phyloP scores from a whole-genome alignment of 2,797 vertebrate species.

The Enteromius viviparus region DNA sequence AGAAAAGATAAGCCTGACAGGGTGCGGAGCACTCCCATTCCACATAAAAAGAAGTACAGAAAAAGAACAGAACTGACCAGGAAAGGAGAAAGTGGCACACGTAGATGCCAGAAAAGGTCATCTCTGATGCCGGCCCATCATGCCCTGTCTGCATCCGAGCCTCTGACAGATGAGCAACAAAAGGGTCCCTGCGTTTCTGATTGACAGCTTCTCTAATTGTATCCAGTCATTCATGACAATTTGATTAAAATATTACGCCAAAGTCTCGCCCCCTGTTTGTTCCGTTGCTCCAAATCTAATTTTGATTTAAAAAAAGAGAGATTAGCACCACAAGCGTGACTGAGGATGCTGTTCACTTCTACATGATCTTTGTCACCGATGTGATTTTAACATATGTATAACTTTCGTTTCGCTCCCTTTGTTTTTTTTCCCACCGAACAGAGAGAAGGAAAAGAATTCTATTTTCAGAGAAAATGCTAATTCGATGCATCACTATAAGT shows the following conservation, averaged over 20 bases:
- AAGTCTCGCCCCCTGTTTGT: slow-evolving; percentile 99
- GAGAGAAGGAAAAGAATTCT: slow-evolving; percentile 55
- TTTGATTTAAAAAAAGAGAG: slow-evolving; percentile 97
- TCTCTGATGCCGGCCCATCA: slow-evolving; percentile 75
- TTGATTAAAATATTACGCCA: slow-evolving; percentile 99
- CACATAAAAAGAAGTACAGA: slow-evolving; percentile 9
- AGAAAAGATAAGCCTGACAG: slow-evolving; percentile 34
- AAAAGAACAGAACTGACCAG: slow-evolving; percentile 56
- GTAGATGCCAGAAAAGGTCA: slow-evolving; percentile 82
- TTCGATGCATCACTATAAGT: slow-evolving; percentile 63
- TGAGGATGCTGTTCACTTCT: slow-evolving; percentile 95
- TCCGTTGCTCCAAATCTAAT: slow-evolving; percentile 98
- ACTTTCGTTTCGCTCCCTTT: slow-evolving; percentile 82
- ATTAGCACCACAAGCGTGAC: slow-evolving; percentile 97
- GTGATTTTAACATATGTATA: slow-evolving; percentile 94
- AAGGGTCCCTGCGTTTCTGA: slow-evolving; percentile 88
- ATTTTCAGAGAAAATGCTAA: slow-evolving; percentile 65
- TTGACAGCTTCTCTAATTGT: slow-evolving; percentile 99
- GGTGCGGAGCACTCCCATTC: slow-evolving; percentile 7
- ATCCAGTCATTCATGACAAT: slow-evolving; percentile 99
- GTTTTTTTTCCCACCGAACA: slow-evolving; percentile 69
- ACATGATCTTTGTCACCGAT: slow-evolving; percentile 98
- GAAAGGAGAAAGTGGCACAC: slow-evolving; percentile 20
- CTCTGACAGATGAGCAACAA: slow-evolving; percentile 83
- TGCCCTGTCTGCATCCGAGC: slow-evolving; percentile 72